Percentiles rank a stretch among this genome's conserved stretches.
Evolutionary conservation across 2,113 vertebrate genomes (phyloP).

Genomic region (Anser cygnoides): DNA sequence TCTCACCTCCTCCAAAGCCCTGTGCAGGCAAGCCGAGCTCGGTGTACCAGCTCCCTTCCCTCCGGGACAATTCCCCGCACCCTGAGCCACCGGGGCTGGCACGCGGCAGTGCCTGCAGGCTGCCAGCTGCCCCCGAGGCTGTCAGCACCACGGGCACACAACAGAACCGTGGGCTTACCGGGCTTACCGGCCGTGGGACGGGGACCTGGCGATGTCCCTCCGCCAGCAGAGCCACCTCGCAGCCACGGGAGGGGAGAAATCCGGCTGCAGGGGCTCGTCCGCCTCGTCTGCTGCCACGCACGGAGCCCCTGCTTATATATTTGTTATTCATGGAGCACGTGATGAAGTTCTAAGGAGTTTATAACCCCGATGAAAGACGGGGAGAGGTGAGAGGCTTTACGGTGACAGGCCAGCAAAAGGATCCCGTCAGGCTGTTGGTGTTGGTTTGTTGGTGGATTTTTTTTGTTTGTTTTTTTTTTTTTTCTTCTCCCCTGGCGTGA

Average conservation of each 20-base stretch:
- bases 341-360: conserved; percentile 64
- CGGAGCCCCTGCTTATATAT: conserved; percentile 29
- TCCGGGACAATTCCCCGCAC: too few relatives aligned
- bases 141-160: not conserved
- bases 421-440: not conserved
- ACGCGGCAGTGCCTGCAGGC: not conserved
- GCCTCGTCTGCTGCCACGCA: not conserved
- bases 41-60: not conserved
- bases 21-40: not conserved
- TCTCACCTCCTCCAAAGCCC: not conserved
- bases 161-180: not conserved
- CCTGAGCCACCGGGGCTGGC: not conserved
- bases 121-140: not conserved
- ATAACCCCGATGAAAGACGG: conserved; percentile 45
- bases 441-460: not conserved
- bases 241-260: not conserved
- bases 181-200: not conserved
- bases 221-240: not conserved
- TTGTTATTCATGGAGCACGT: conserved; percentile 65
- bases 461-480: too few relatives aligned
- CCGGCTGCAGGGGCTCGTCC: not conserved
- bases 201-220: not conserved
- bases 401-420: conserved; percentile 18
- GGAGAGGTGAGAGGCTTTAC: conserved; percentile 66
- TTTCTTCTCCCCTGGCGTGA: not conserved